A percentile compares a stretch with the other conserved stretches of the same genome.
phyloP scores from a whole-genome alignment of 2,113 vertebrate species.

The Rhabdomys dilectus region DNA sequence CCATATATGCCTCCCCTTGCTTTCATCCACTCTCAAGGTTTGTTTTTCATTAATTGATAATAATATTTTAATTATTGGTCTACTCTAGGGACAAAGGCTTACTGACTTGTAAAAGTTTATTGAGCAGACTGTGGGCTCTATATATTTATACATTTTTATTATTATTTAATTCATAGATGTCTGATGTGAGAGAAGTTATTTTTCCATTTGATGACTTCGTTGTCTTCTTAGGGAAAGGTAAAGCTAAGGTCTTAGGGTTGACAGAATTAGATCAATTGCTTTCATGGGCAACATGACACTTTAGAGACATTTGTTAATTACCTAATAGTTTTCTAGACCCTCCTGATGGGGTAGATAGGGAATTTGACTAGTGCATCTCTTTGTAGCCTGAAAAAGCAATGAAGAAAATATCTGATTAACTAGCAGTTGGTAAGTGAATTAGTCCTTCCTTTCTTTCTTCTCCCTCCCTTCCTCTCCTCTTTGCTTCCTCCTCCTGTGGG shows the following conservation, averaged over 20 bases:
- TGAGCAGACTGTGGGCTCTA: not conserved
- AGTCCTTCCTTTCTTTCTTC: not conserved
- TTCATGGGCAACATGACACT: not conserved
- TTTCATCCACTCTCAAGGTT: not conserved
- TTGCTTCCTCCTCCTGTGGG: not conserved
- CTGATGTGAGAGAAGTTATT: not conserved
- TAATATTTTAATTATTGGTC: not conserved
- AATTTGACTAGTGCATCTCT: not conserved
- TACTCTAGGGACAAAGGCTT: not conserved
- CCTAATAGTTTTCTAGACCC: not conserved
- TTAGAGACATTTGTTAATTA: not conserved
- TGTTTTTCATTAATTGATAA: not conserved
- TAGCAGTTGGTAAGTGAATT: not conserved
- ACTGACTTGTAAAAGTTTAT: not conserved
- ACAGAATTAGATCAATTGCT: not conserved
- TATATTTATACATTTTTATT: not conserved
- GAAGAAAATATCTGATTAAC: not conserved
- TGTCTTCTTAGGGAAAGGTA: not conserved
- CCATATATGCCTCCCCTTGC: not conserved
- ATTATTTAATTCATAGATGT: not conserved
- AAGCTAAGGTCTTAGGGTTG: no score
- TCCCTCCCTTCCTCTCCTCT: not conserved
- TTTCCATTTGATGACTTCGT: not conserved
- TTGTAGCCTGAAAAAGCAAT: not conserved
- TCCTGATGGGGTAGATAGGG: not conserved